Conservation (phyloP, 2,113 vertebrate species). For the Cololabis saira region DNA sequence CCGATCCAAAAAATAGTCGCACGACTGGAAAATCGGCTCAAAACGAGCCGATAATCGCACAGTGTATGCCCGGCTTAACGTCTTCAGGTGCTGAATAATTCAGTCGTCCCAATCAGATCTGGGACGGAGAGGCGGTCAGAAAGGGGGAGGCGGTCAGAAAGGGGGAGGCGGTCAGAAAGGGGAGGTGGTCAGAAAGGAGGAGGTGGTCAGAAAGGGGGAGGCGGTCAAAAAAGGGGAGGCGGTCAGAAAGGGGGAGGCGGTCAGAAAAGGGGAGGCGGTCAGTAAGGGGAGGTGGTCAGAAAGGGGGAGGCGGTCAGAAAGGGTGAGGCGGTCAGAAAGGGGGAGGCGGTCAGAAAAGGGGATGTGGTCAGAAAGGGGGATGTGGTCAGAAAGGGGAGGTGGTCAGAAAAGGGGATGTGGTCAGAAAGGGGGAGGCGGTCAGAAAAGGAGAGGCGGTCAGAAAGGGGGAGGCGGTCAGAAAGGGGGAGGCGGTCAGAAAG, state of each 20-base stretch:
- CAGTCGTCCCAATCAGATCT: slow-evolving; percentile 43
- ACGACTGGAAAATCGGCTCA: too few relatives aligned
- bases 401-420: slow-evolving; percentile 38
- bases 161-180: slow-evolving; percentile 31
- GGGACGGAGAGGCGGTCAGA: slow-evolving; percentile 39
- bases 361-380: slow-evolving; percentile 34
- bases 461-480: slow-evolving; percentile 33
- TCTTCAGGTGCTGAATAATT: slow-evolving; percentile 66
- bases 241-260: slow-evolving; percentile 25
- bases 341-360: slow-evolving; percentile 32
- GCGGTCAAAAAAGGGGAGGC: slow-evolving; percentile 39
- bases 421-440: slow-evolving; percentile 27
- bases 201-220: slow-evolving; percentile 34
- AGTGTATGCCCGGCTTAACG: too few relatives aligned
- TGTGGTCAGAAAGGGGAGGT: too few relatives aligned
- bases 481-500: too few relatives aligned
- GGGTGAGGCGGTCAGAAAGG: slow-evolving; percentile 31
- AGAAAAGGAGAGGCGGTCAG: slow-evolving; percentile 30
- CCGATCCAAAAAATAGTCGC: too few relatives aligned
- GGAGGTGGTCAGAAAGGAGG: too few relatives aligned
- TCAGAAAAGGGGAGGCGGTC: too few relatives aligned
- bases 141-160: slow-evolving; percentile 35
- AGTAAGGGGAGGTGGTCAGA: slow-evolving; percentile 28
- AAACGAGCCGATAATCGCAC: too few relatives aligned
- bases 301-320: slow-evolving; percentile 35